Evolutionary conservation across 2,797 vertebrate species (phyloP).

Genomic region (Choloepus didactylus): DNA sequence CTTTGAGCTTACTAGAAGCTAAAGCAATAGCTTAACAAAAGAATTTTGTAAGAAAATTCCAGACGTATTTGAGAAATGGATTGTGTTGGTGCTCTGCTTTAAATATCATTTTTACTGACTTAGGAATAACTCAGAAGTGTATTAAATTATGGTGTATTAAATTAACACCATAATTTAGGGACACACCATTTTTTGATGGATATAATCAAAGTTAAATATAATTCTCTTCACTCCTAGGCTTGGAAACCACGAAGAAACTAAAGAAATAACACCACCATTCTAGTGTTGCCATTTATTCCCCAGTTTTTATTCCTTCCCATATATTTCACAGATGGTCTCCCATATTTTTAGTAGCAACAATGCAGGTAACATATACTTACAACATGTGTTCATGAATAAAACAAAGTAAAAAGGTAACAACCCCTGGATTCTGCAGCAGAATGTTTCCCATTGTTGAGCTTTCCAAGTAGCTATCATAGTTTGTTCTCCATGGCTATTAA

Average conservation of each 20-base stretch:
- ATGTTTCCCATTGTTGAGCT: neutral
- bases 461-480: neutral
- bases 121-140: neutral
- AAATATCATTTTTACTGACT: neutral
- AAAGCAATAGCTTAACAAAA: neutral
- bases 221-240: neutral
- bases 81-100: neutral
- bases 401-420: conserved; percentile 51
- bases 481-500: neutral
- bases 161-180: neutral
- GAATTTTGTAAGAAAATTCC: neutral
- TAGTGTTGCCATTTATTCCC: conserved; percentile 40
- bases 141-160: neutral
- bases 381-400: conserved; percentile 80
- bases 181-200: neutral
- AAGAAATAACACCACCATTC: conserved; percentile 14
- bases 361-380: conserved; percentile 66
- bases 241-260: conserved; percentile 8
- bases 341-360: conserved; percentile 59
- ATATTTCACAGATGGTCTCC: conserved; percentile 64
- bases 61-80: neutral
- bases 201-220: conserved; percentile 21
- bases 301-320: conserved; percentile 54
- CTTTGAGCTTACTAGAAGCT: neutral
- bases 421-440: neutral